phyloP scores from a whole-genome alignment of 2,797 vertebrate species.

The Vireo griseus region DNA sequence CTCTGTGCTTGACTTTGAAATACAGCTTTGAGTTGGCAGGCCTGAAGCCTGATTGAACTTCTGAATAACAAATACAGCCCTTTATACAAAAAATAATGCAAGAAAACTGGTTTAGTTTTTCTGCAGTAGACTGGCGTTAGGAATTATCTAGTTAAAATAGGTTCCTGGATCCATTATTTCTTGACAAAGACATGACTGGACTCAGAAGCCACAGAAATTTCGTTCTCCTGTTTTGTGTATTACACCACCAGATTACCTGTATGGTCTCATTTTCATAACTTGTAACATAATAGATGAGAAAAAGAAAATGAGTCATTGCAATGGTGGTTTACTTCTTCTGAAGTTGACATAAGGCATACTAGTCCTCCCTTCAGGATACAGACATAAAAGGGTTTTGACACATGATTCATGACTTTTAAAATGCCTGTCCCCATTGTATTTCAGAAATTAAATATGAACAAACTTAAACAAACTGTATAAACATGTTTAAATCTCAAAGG shows the following conservation, averaged over 20 bases:
- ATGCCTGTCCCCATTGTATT: background rate
- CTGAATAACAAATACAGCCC: background rate
- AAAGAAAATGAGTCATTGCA: rapidly evolving
- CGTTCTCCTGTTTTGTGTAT: background rate
- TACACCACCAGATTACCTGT: background rate
- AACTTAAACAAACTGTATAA: background rate
- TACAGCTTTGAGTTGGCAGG: background rate
- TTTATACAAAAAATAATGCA: background rate
- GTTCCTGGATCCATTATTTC: background rate
- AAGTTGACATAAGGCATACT: background rate
- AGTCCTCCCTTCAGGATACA: background rate
- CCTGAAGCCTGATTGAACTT: background rate
- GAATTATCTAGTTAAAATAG: background rate
- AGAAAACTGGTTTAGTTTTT: background rate
- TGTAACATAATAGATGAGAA: background rate
- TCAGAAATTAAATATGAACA: background rate
- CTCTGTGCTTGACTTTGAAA: background rate
- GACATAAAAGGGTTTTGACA: background rate
- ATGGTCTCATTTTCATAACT: background rate
- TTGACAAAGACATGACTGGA: background rate
- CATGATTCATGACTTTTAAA: background rate
- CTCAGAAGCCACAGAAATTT: background rate
- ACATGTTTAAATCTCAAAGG: background rate
- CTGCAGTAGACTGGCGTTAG: background rate
- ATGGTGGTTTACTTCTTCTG: background rate